Base-by-base conservation (phyloP, 2,888 invertebrate genomes). In the Ischnura elegans region DNA sequence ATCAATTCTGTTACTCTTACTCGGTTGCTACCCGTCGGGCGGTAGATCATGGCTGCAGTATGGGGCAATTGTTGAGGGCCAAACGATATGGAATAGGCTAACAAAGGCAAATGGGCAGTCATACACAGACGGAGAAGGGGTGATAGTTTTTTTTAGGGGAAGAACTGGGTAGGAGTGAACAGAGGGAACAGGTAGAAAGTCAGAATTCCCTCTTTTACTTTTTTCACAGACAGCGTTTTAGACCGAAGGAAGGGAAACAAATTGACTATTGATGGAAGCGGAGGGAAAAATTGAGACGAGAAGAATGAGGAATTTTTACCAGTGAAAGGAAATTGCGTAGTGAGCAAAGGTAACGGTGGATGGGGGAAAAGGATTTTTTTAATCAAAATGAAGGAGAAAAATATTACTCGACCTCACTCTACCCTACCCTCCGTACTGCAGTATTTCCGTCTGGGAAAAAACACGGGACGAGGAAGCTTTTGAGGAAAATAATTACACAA, bases 241-340 rank as follows among this genome's bases (percentile, higher is more conserved):
- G 55, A 43, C 42, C 61, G 90, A 25, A 43, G 61, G 90, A 55
- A 42, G 42, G 55, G 55, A 55, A 55, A 36, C 55, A 55, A 90
- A 90, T 90, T 90, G 51, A 51, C 90, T 55, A 90, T 90, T 55
- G 90, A 90, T 90, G 61, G 61, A 90, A 90, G 55, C 55, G 90
- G 43, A 25, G 55, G 29, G 36, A 55, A 90, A 90, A 76, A 76
- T 76, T 55, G 61, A 90, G 55, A 90, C 42, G 43, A 42, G n/a
- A 61, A 55, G 43, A 16, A 76, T 76, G 55, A 90, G 42, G 51
- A 90, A 90, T 90, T 90, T 90, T 43, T 55, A n/a, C n/a, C 55
- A n/a, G 51, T 90, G 51, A 90, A 90, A 90, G 51, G 51, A 61
- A 43, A 55, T 90, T 90, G 51, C 90, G 55, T 36, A 90, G 90